Evolutionary conservation across 2,113 vertebrate genomes (phyloP).

Genomic region (Rhinolophus ferrumequinum): DNA sequence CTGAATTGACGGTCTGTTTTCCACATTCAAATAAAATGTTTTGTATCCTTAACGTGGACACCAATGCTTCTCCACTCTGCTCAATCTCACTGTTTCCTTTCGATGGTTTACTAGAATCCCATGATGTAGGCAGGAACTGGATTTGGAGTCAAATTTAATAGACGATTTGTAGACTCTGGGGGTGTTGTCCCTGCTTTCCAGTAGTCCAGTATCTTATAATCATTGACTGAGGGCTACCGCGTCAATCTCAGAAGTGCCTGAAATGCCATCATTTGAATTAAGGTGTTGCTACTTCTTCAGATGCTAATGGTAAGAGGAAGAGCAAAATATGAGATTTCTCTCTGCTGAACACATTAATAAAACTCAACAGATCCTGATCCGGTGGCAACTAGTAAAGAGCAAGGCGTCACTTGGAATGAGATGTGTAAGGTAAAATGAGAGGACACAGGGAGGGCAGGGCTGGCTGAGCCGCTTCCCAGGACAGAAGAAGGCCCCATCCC

Average conservation of each 20-base stretch:
- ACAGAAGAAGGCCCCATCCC: background rate
- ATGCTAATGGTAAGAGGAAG: background rate
- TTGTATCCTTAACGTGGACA: accelerated
- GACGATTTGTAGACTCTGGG: background rate
- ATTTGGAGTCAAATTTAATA: background rate
- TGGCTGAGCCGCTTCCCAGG: background rate
- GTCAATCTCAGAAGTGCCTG: background rate
- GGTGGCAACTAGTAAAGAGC: background rate
- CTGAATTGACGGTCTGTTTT: background rate
- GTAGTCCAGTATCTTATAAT: background rate
- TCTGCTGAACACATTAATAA: background rate
- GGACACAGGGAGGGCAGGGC: background rate
- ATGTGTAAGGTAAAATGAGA: background rate
- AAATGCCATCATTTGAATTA: background rate
- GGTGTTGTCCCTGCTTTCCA: background rate
- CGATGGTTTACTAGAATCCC: background rate
- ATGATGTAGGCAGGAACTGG: background rate
- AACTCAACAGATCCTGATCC: background rate
- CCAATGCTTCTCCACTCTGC: background rate
- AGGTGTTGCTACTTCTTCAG: background rate
- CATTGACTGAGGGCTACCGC: background rate
- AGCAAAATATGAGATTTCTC: background rate
- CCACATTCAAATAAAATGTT: background rate
- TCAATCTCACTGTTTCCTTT: background rate
- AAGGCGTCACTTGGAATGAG: background rate